phyloP scores from a whole-genome alignment of 2,888 invertebrate species.

The Alsophila aescularia region DNA sequence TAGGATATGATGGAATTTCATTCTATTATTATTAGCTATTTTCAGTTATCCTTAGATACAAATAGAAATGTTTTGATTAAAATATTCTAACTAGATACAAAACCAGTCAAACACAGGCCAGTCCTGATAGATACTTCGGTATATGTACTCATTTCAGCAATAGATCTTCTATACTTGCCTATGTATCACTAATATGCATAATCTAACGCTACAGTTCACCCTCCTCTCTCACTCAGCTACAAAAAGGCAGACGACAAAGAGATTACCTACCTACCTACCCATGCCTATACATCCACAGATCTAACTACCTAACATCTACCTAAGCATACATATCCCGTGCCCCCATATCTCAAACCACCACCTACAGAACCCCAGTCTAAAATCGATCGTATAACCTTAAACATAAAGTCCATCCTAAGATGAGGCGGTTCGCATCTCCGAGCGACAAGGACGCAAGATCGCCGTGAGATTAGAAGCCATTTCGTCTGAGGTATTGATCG shows the following conservation, averaged over 20 bases:
- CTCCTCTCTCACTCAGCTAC: slow-evolving; percentile 12
- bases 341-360: slow-evolving; percentile 22
- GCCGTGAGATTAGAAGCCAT: slow-evolving; percentile 35
- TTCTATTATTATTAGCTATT: too few relatives aligned
- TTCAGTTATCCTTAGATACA: too few relatives aligned
- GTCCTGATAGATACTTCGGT: too few relatives aligned
- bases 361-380: slow-evolving; percentile 8
- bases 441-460: slow-evolving; percentile 33
- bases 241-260: slow-evolving; percentile 22
- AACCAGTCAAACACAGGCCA: too few relatives aligned
- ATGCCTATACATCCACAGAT: slow-evolving; percentile 3
- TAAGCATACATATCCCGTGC: slow-evolving; percentile 3
- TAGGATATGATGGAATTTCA: too few relatives aligned
- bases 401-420: slow-evolving; percentile 21
- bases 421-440: slow-evolving; percentile 21
- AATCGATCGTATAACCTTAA: slow-evolving; percentile 6
- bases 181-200: neutral
- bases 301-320: slow-evolving; percentile 1
- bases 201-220: slow-evolving; percentile 5
- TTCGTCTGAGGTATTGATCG: slow-evolving; percentile 31
- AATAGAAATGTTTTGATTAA: too few relatives aligned
- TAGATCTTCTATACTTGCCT: neutral
- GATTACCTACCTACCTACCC: slow-evolving; percentile 9
- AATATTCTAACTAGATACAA: too few relatives aligned
- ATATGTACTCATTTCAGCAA: too few relatives aligned